Evolutionary conservation across 30 jellyfish, hydroid and myxozoan species (phyloP).

Genomic region (Aurelia sp.): DNA sequence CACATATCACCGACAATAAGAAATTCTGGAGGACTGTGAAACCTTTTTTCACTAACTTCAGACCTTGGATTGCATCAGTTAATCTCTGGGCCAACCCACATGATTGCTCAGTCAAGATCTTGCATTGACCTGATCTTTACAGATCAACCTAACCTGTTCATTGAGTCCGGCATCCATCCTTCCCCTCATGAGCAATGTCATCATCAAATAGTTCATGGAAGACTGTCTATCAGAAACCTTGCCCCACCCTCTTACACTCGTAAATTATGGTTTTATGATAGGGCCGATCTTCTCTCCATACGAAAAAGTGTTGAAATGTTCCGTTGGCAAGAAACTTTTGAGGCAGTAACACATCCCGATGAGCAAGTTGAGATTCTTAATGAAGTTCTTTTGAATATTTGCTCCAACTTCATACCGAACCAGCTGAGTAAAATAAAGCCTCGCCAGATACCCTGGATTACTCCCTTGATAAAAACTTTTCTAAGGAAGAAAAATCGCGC

Average conservation of each 20-base stretch:
- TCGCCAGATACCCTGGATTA: no score
- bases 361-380: constrained; percentile 30
- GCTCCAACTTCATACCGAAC: constrained; percentile 56
- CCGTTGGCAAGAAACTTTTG: constrained; percentile 28
- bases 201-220: constrained; percentile 41
- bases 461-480: no score
- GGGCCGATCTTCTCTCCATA: constrained; percentile 19
- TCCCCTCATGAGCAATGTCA: constrained; percentile 52
- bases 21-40: no score
- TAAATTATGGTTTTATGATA: constrained; percentile 45
- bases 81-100: constrained; percentile 39
- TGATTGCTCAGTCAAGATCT: constrained; percentile 52
- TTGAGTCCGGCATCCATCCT: constrained; percentile 62
- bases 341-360: constrained; percentile 6
- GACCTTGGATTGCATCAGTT: constrained; percentile 41
- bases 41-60: constrained; percentile 31
- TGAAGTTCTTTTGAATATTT: constrained; percentile 53
- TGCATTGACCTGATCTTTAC: constrained; percentile 55
- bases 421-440: background rate
- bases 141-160: constrained; percentile 59
- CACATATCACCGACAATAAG: no score
- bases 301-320: background rate
- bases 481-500: background rate
- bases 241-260: constrained; percentile 62
- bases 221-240: constrained; percentile 30